These are phyloP conservation scores for Upupa epops DNA, from an alignment of 2,113 vertebrate genomes.

Conservation along the genomic window DNA sequence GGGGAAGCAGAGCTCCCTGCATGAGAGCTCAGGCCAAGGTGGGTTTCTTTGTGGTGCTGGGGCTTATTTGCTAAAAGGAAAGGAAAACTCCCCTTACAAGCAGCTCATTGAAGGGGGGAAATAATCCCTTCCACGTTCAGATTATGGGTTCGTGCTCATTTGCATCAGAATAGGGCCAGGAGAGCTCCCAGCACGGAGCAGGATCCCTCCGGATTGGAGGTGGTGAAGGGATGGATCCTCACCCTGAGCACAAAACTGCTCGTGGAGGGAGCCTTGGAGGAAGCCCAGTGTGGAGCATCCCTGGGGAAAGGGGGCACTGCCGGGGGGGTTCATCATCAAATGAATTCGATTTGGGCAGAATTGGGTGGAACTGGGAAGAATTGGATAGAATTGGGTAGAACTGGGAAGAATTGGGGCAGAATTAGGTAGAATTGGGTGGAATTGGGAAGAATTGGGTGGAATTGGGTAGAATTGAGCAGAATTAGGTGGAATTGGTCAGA, in stretches of 20 bases:
- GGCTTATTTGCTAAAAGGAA: background rate
- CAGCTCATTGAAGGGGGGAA: slow-evolving; percentile 40
- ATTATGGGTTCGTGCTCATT: slow-evolving; percentile 46
- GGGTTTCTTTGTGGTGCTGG: background rate
- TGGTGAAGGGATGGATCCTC: background rate
- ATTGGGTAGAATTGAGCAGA: fast-evolving
- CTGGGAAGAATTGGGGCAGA: too few relatives aligned
- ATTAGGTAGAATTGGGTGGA: too few relatives aligned
- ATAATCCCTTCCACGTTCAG: slow-evolving; percentile 43
- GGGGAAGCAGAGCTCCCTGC: background rate
- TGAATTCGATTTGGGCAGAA: too few relatives aligned
- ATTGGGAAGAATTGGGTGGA: fast-evolving
- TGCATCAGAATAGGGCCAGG: slow-evolving; percentile 31
- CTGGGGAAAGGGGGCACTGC: too few relatives aligned
- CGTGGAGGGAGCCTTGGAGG: background rate
- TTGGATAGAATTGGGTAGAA: background rate
- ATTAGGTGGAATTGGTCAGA: too few relatives aligned
- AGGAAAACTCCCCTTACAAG: background rate
- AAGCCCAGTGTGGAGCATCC: too few relatives aligned
- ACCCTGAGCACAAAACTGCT: background rate
- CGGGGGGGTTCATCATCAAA: too few relatives aligned
- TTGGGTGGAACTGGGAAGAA: too few relatives aligned
- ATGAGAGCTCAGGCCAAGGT: background rate
- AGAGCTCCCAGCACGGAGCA: background rate
- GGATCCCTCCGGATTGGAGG: background rate